Evolutionary conservation across 1,140 invertebrate species (phyloP), one percentile per base, ranked within the genome.

Genomic region (Thrips palmi): DNA sequence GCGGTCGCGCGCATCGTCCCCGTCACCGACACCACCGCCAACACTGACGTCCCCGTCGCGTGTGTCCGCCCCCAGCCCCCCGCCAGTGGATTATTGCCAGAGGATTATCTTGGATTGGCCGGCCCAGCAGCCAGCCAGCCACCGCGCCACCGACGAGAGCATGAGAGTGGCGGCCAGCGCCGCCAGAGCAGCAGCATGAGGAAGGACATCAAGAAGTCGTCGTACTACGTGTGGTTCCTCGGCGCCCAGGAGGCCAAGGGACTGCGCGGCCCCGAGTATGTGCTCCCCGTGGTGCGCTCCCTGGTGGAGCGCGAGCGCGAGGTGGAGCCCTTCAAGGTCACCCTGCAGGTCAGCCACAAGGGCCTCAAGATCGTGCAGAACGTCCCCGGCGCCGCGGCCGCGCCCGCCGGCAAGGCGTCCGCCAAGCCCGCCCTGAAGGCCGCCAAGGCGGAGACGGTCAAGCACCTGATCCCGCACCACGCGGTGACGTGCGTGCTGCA

Each of bases 211-310:
- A 91, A 91, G 62, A 93, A 93, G 56, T 83, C 86, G 31, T 92
- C 88, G 22, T 96, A 93, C 60, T 97, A 97, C 60, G 89, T 97
- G 31, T 92, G 89, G 83, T 97, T 96, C 63, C 68, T 97, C 46
- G 92, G 92, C 15, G 88, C 91, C 46, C 83, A 91, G 62, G 89
- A 96, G 62, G 81, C 83, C 21, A 76, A 83, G 47, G 88, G 87
- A 11, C 66, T 94, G 42, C 65, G 86, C 10, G 85, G 88, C 32
- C 62, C 71, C 8, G 71, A 80, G 45, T 82, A 75, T 48, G 76
- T 87, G 1, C 56, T 80, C 19, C 81, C 85, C 1, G 85, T 87
- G 25, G 73, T 96, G 46, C 65, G 74, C 39, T 73, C 86, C 48
- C 63, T 97, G 40, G 67, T 91, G 42, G 74, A 83, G 51, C 70